Conservation (phyloP, 2,888 invertebrate species). For the Coremacera marginata region DNA sequence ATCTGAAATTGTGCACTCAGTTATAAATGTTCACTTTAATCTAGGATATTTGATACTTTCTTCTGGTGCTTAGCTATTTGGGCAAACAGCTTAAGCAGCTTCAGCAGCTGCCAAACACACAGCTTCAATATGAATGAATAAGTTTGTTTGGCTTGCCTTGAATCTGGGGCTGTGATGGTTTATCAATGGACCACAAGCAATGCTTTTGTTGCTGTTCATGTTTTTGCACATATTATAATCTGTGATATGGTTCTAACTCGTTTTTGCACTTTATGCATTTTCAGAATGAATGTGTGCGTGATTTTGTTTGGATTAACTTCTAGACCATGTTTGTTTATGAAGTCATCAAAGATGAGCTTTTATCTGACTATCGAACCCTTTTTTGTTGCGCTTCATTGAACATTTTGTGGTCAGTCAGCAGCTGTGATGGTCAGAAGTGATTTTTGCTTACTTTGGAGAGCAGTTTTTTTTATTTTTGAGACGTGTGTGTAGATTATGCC, state of each 20-base stretch:
- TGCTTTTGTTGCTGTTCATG: neutral
- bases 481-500: too few relatives aligned
- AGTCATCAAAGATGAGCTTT: conserved; percentile 12
- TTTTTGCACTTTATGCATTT: neutral
- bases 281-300: neutral
- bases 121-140: neutral
- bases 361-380: neutral
- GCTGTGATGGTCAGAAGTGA: too few relatives aligned
- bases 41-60: conserved; percentile 6
- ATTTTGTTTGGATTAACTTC: conserved; percentile 6
- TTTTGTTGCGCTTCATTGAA: conserved; percentile 23
- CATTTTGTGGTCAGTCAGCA: conserved; percentile 1
- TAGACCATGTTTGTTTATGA: conserved; percentile 13
- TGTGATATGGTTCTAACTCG: conserved; percentile 16
- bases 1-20: conserved; percentile 4
- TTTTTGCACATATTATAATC: neutral
- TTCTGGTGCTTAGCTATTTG: neutral
- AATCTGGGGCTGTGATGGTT: neutral
- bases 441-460: too few relatives aligned
- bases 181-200: neutral
- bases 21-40: neutral
- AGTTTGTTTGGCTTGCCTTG: neutral
- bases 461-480: too few relatives aligned
- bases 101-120: neutral
- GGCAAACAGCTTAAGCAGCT: neutral